Evolutionary conservation across 2,797 vertebrate species (phyloP).

Genomic region (Phataginus tetradactyla): DNA sequence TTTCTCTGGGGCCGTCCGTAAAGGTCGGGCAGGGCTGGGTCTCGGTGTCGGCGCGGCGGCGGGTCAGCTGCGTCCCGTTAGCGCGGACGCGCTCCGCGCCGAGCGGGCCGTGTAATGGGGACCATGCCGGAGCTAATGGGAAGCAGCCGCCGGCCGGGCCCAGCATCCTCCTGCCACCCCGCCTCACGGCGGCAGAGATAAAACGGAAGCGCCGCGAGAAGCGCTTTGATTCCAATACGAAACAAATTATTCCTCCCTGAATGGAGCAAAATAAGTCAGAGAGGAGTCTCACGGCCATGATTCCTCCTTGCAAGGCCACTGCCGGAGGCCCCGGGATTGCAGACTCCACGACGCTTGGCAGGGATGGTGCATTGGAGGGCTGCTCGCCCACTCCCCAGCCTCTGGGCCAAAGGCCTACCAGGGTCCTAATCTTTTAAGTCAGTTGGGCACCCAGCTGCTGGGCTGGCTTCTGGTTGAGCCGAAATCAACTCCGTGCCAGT

Average conservation of each 20-base stretch:
- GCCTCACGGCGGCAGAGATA: conserved; percentile 78
- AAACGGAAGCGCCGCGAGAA: conserved; percentile 75
- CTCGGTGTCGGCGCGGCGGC: conserved; percentile 42
- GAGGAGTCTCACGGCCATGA: conserved; percentile 77
- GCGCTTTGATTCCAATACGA: conserved; percentile 85
- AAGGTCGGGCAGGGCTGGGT: not conserved
- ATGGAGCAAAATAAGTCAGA: conserved; percentile 80
- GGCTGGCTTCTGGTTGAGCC: not conserved
- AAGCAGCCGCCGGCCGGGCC: conserved; percentile 82
- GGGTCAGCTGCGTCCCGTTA: conserved; percentile 73
- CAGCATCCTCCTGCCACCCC: conserved; percentile 81
- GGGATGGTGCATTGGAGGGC: not conserved
- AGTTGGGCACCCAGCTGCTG: not conserved
- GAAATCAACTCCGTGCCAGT: not conserved
- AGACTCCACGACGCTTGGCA: not conserved
- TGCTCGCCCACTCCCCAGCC: not conserved
- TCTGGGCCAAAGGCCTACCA: no score
- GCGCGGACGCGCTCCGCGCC: conserved; percentile 36
- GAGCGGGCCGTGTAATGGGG: conserved; percentile 72
- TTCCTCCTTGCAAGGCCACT: conserved; percentile 50
- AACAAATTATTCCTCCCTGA: conserved; percentile 84
- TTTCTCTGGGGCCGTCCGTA: not conserved
- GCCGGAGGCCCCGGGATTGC: not conserved
- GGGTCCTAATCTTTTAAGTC: not conserved
- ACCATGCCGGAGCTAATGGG: conserved; percentile 81